phyloP scores from a whole-genome alignment of 2,888 invertebrate genomes.

The Orthosia gothica region DNA sequence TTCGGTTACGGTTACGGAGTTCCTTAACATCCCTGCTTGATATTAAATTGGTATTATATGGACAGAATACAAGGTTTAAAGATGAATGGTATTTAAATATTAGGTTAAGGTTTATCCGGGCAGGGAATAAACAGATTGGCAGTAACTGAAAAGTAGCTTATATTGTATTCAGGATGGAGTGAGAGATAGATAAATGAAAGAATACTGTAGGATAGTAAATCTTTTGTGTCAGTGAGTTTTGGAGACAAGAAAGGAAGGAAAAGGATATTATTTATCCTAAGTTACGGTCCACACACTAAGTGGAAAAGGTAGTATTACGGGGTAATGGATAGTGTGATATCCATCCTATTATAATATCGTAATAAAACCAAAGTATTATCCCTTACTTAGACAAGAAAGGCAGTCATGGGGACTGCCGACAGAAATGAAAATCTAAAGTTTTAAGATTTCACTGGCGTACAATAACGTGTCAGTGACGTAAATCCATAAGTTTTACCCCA shows the following conservation, averaged over 20 bases:
- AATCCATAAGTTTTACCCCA: too few species aligned
- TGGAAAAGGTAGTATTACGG: slow-evolving; percentile 35
- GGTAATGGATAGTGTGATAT: slow-evolving; percentile 25
- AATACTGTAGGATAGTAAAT: slow-evolving; percentile 5
- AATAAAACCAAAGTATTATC: background rate
- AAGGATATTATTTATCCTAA: slow-evolving; percentile 28
- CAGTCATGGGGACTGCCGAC: too few species aligned
- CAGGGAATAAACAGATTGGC: background rate
- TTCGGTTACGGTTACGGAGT: too few species aligned
- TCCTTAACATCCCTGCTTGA: background rate
- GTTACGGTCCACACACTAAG: slow-evolving; percentile 42
- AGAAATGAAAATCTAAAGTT: too few species aligned
- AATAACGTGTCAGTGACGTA: too few species aligned
- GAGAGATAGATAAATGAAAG: slow-evolving; percentile 5
- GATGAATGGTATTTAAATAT: slow-evolving; percentile 46
- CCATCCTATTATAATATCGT: slow-evolving; percentile 4
- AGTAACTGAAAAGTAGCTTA: slow-evolving; percentile 1
- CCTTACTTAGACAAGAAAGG: background rate
- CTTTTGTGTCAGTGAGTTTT: background rate
- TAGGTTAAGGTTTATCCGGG: slow-evolving; percentile 20
- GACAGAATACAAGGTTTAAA: slow-evolving; percentile 28
- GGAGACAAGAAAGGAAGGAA: slow-evolving; percentile 6
- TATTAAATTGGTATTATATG: slow-evolving; percentile 56
- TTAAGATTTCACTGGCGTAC: too few species aligned
- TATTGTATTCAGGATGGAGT: background rate